Base-by-base conservation (phyloP, 2,888 invertebrate species). In the Mechanitis mazaeus region DNA sequence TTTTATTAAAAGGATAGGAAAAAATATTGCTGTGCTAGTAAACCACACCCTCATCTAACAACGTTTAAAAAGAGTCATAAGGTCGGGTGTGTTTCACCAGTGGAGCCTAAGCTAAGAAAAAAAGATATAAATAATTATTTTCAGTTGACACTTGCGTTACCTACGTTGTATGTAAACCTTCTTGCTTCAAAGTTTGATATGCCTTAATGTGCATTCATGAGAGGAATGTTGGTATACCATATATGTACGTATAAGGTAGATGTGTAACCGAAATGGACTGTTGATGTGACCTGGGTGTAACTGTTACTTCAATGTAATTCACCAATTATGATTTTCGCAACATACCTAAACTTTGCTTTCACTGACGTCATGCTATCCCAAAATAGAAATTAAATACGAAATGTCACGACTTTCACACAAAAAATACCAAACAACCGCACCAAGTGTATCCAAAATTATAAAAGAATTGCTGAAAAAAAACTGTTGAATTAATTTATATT, bases 251-350 rank as follows among this genome's bases (percentile, higher is more conserved):
- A 79, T 69, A 71, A 75, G 74, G 72, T 73, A 72, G 71, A 74
- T 73, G 76, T 81, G 75, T 74, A 78, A 75, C 77, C 71, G 69
- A 72, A 76, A 77, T 75, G 72, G 68, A 74, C 79, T 84, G 85
- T 84, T 88, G 89, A 88, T 89, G 85, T 90, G 89, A 90, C 87
- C 89, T 90, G 89, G 89, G 89, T 90, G 89, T 86, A 75, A 79
- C 79, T 75, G 78, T 81, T 79, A 66, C 67, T 68, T 73, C 64
- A 65, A 60, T 70, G 63, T 66, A 64, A 68, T 77, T 77, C 73
- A 79, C 84, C 84, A 85, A 86, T 85, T 68, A 65, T 72, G 73
- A 76, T 82, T 85, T 74, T 81, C 74, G 84, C 81, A 84, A 82
- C 81, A 66, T 62, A 66, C 61, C 63, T 67, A 64, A 58, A 45